Base-by-base conservation (phyloP, 2,888 invertebrate species). In the Anagyrus pseudococci region DNA sequence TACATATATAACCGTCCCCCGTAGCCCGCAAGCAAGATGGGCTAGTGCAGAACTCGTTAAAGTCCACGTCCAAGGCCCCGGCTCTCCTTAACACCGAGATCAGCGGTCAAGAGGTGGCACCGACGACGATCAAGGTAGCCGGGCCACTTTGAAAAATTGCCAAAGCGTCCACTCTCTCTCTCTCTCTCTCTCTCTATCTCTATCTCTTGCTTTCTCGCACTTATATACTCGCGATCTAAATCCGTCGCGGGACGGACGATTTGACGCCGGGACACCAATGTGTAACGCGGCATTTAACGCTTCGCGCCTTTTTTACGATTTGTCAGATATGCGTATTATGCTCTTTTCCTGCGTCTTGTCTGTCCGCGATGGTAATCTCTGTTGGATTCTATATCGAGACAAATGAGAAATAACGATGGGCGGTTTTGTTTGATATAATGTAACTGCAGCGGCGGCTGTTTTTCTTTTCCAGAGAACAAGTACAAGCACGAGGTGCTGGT, bases 401-500 rank as follows among this genome's bases (percentile, higher is more conserved):
- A n/a, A n/a, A n/a, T n/a, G n/a, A n/a, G n/a, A n/a, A n/a, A n/a
- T n/a, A n/a, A n/a, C n/a, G n/a, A n/a, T n/a, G n/a, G n/a, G n/a
- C n/a, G n/a, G n/a, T n/a, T n/a, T n/a, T n/a, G n/a, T n/a, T n/a
- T n/a, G n/a, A n/a, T n/a, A n/a, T n/a, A n/a, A 20, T 10, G 29
- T 7, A 7, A 29, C 10, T 37, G 4, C 33, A 37, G 2, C 2
- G 33, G n/a, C 2, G 7, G 17, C 20, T 58, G 33, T 41, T 44
- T 29, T n/a, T n/a, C n/a, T n/a, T 40, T 87, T 87, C 68, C 85
- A 93, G 94, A 94, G 81, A 93, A 90, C 80, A 88, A 92, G 81
- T 94, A 96, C 81, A 95, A 93, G 76, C 92, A 94, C 80, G 95
- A 96, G 81, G 89, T 93, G 22, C 82, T 94, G 76, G 88, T 95